A percentile compares a stretch with the other conserved stretches of the same genome.
phyloP scores from a whole-genome alignment of 2,888 invertebrate genomes.

The Lasioglossum zephyrum region DNA sequence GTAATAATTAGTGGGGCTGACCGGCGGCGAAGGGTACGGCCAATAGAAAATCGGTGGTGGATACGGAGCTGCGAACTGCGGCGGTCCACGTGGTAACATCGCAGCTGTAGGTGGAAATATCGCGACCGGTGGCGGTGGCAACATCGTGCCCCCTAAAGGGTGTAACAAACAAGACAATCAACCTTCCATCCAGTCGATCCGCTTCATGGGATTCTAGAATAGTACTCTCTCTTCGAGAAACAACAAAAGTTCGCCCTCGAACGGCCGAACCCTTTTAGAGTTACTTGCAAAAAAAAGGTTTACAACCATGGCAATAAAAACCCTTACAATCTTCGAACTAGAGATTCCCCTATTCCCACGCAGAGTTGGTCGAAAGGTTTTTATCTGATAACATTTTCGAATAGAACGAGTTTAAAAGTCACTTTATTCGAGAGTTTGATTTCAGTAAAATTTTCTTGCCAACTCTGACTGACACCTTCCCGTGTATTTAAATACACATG shows the following conservation, averaged over 20 bases:
- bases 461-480: too few species aligned
- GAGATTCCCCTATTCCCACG: too few species aligned
- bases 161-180: conserved; percentile 73
- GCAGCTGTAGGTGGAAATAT: conserved; percentile 86
- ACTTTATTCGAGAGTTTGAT: too few species aligned
- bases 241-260: background rate
- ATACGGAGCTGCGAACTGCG: conserved; percentile 87
- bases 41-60: conserved; percentile 91
- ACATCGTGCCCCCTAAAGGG: conserved; percentile 86
- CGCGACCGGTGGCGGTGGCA: conserved; percentile 86
- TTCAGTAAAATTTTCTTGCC: too few species aligned
- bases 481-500: too few species aligned
- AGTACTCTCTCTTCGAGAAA: background rate
- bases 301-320: conserved; percentile 1
- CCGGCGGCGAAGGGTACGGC: conserved; percentile 97
- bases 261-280: conserved; percentile 1
- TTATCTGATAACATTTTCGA: too few species aligned
- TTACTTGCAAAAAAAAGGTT: background rate
- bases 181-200: conserved; percentile 49
- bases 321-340: conserved; percentile 1
- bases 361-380: too few species aligned
- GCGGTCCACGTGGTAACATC: conserved; percentile 84
- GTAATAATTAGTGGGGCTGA: conserved; percentile 95
- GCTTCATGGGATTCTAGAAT: background rate
- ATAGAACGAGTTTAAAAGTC: too few species aligned